Conservation (phyloP, 1,140 invertebrate species). For the Drosophila punjabiensis region DNA sequence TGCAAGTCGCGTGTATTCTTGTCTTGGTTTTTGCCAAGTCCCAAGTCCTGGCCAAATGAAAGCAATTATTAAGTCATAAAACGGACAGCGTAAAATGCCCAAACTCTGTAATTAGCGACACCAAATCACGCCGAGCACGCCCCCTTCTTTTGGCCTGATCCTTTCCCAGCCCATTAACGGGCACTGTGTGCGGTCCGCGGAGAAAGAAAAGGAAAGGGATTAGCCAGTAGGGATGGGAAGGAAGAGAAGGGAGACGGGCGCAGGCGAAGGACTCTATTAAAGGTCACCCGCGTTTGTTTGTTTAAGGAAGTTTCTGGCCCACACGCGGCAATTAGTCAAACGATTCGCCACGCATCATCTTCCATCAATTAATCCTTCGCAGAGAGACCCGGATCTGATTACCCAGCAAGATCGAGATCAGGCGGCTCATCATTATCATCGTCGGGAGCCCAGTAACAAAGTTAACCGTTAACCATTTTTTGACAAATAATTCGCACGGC, state of each 20-base stretch:
- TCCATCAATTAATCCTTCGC: slow-evolving; percentile 64
- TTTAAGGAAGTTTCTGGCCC: slow-evolving; percentile 64
- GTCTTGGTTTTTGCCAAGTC: slow-evolving; percentile 37
- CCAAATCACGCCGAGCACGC: slow-evolving; percentile 72
- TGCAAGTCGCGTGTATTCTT: slow-evolving; percentile 29
- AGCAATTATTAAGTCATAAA: slow-evolving; percentile 83
- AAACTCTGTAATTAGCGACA: slow-evolving; percentile 82
- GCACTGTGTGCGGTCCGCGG: slow-evolving; percentile 67
- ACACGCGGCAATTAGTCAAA: slow-evolving; percentile 71
- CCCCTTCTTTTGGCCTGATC: slow-evolving; percentile 20
- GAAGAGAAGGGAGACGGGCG: slow-evolving; percentile 14
- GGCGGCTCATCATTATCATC: slow-evolving; percentile 8
- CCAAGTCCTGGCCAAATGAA: slow-evolving; percentile 55
- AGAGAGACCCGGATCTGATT: slow-evolving; percentile 52
- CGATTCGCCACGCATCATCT: slow-evolving; percentile 68
- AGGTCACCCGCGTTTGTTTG: slow-evolving; percentile 64
- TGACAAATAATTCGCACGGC: slow-evolving; percentile 82
- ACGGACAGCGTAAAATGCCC: slow-evolving; percentile 65
- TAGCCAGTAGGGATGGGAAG: slow-evolving; percentile 25
- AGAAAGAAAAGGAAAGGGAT: slow-evolving; percentile 36
- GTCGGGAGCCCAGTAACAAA: slow-evolving; percentile 51
- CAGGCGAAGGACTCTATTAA: slow-evolving; percentile 31
- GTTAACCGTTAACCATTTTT: slow-evolving; percentile 78
- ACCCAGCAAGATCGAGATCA: slow-evolving; percentile 32
- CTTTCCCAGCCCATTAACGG: slow-evolving; percentile 35